Conservation (phyloP, 2,888 invertebrate genomes). For the Amphipoea lucens region DNA sequence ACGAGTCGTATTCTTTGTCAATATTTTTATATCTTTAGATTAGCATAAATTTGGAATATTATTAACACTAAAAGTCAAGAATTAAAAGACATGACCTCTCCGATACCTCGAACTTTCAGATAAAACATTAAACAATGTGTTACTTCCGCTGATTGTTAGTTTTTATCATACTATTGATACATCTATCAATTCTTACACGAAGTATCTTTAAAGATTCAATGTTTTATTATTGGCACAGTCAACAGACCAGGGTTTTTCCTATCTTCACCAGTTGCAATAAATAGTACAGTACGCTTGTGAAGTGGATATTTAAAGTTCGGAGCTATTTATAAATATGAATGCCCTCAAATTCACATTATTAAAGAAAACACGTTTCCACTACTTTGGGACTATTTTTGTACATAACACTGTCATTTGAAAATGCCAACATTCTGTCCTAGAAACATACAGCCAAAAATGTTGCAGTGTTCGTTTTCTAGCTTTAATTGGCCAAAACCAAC, state of each 20-base stretch:
- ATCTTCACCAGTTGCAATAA: slow-evolving; percentile 12
- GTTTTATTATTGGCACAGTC: slow-evolving; percentile 11
- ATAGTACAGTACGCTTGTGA: slow-evolving; percentile 11
- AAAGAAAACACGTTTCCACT: slow-evolving; percentile 1
- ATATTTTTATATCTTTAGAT: slow-evolving; percentile 24
- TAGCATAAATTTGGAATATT: slow-evolving; percentile 22
- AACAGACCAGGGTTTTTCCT: slow-evolving; percentile 9
- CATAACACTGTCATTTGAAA: slow-evolving; percentile 19
- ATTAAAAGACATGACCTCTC: slow-evolving; percentile 25
- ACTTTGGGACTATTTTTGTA: slow-evolving; percentile 22
- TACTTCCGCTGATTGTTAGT: slow-evolving; percentile 45
- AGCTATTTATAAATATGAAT: slow-evolving; percentile 30
- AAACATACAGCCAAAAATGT: background rate
- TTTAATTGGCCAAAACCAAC: slow-evolving; percentile 45
- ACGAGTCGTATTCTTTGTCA: background rate
- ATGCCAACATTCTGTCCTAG: background rate
- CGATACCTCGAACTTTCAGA: slow-evolving; percentile 42
- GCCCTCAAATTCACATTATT: slow-evolving; percentile 26
- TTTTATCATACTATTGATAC: slow-evolving; percentile 14
- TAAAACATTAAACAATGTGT: slow-evolving; percentile 25
- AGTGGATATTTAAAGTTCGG: slow-evolving; percentile 23
- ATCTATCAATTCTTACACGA: background rate
- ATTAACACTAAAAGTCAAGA: slow-evolving; percentile 10
- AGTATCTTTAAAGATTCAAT: slow-evolving; percentile 1
- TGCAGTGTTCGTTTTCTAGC: slow-evolving; percentile 15